Evolutionary conservation across 1,140 invertebrate species (phyloP), one percentile per base, ranked within the genome.

Genomic region (Idris sp.): DNA sequence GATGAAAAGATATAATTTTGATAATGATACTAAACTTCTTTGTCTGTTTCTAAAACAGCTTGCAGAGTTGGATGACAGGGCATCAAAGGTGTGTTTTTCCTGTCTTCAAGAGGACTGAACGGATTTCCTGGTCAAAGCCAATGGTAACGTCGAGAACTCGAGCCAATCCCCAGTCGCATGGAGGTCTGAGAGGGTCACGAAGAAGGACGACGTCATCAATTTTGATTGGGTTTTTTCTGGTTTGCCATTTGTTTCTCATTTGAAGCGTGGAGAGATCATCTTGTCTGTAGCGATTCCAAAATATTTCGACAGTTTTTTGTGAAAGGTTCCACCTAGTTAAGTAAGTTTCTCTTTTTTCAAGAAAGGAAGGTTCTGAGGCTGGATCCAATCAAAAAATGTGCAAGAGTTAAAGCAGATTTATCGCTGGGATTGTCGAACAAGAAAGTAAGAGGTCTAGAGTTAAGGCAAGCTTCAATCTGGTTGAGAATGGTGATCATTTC

Each of bases 401-500:
- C 40, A 13, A 19, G 40, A 4, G 40, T 43, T 4, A 43, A 11
- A 1, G 40, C 19, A 2, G 18, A 19, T 5, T 6, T n/a, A 10
- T 10, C 40, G 6, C 5, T 11, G 9, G 18, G 4, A 13, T 43
- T 19, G 40, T 25, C 40, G 5, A 0, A 11, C 9, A 43, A 6
- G 4, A n/a, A 19, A 1, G 40, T 43, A 1, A 43, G 13, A 1
- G 40, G 40, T 9, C 40, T 9, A 2, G 40, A 43, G 8, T 43
- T 43, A 5, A 43, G 18, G 19, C 40, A 43, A 0, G 40, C 40
- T 22, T 43, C 40, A 1, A 25, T 7, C 26, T 43, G 40, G n/a
- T 10, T 18, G 5, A 22, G 18, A 3, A 43, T 25, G 6, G 40
- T 43, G 2, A 1, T 1, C 40, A 25, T 43, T 13, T 43, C 40